A percentile compares a stretch with the other conserved stretches of the same genome.
Conservation (phyloP, 35 echinoderm and acorn worm species). For the Chiridota heheva region DNA sequence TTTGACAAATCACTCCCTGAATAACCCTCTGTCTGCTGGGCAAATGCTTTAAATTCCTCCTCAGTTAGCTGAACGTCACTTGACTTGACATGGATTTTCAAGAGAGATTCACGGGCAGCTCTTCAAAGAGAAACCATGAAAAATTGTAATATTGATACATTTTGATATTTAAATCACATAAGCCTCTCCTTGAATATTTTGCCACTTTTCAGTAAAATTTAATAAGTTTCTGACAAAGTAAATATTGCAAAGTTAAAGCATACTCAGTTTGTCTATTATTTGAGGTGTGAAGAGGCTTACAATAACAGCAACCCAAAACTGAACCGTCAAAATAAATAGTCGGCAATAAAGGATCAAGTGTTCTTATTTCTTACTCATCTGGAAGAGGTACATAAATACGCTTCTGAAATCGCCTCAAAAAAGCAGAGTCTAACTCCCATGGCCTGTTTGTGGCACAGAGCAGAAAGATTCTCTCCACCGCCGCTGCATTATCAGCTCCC, state of each 20-base stretch:
- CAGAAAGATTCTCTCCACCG: conserved; percentile 62
- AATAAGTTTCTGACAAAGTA: too few species aligned
- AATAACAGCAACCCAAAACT: too few species aligned
- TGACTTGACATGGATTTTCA: conserved; percentile 62
- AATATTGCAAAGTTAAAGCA: too few species aligned
- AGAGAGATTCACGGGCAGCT: conserved; percentile 53
- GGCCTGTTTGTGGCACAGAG: conserved; percentile 89
- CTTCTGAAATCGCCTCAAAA: conserved; percentile 92
- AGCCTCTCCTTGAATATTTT: too few species aligned
- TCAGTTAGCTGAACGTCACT: conserved; percentile 57
- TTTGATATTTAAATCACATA: neutral
- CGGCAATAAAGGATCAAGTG: too few species aligned
- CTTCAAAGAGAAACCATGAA: conserved; percentile 13
- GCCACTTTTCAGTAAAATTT: too few species aligned
- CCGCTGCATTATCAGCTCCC: conserved; percentile 52
- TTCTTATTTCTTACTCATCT: conserved; percentile 55
- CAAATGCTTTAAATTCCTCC: conserved; percentile 70
- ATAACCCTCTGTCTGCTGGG: conserved; percentile 69
- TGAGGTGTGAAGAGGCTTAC: too few species aligned
- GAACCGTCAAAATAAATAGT: too few species aligned
- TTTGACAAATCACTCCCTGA: conserved; percentile 94
- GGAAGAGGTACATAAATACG: conserved; percentile 90
- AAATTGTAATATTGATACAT: neutral
- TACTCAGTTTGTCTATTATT: too few species aligned
- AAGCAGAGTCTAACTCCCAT: conserved; percentile 91